Evolutionary conservation across 2,113 vertebrate genomes (phyloP), one percentile per base, ranked within the genome.

Genomic region (Cnemophilus loriae): DNA sequence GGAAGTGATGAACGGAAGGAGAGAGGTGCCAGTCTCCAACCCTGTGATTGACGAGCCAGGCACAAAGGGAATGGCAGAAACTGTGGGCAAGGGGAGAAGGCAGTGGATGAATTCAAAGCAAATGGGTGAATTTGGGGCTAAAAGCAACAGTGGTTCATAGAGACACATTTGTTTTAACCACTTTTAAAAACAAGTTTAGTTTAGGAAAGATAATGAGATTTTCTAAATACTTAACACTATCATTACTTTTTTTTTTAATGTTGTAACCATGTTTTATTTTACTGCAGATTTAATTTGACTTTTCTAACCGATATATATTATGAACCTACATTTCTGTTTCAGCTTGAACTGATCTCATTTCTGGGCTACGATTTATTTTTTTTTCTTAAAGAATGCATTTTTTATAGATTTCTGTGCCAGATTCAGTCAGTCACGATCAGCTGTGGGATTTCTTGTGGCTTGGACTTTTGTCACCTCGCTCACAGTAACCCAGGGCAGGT

Each of bases 1-100:
- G 49, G 68, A 89, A 93, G 78, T 87, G 95, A 83, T 93, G 92
- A 94, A 76, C 95, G 88, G 28, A 21, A 61, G 96, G 27, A 82
- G 90, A 82, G 85, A 82, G 92, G 82, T 97, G 95, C 94, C 95
- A 94, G 15, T 89, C 92, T 79, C 24, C 49, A 50, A 16, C 18
- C 5, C 41, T 26, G 87, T 49, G 92, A 95, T 57, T 93, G 90
- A 90, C 0, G 59, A 64, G 78, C 56, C 20, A 19, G 78, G 90
- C 78, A n/a, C 53, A 37, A 6, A 93, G 94, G 92, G 68, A 82
- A 37, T 60, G 90, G 90, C 92, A 91, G 69, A 4, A 87, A 49
- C 78, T 64, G 65, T 32, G 84, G 81, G 84, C 92, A 87, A 74
- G 30, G 67, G 16, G 52, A 8, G 27, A 37, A 86, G 86, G 86